Percentiles rank a stretch among this genome's conserved stretches.
Evolutionary conservation across 2,888 invertebrate species (phyloP).

Genomic region (Antheraea assamensis): DNA sequence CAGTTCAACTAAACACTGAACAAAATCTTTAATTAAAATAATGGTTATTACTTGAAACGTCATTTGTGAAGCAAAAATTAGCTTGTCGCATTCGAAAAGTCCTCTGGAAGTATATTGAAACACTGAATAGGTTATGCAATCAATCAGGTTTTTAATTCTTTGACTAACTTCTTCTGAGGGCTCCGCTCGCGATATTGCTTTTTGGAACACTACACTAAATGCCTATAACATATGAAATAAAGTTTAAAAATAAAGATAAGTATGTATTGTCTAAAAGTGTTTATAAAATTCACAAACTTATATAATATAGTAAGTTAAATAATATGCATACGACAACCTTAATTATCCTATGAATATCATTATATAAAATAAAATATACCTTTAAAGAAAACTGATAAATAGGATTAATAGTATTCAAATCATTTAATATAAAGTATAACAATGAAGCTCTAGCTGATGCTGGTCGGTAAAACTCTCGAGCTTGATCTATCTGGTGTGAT

Average conservation of each 20-base stretch:
- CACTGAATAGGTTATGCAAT: constrained; percentile 96
- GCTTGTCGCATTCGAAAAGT: constrained; percentile 97
- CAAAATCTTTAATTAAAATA: constrained; percentile 6
- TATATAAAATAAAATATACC: constrained; percentile 67
- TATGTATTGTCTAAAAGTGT: neutral
- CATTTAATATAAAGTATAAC: constrained; percentile 97
- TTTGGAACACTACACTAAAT: constrained; percentile 98
- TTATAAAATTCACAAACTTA: neutral
- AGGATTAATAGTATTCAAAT: constrained; percentile 97
- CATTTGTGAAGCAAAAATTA: constrained; percentile 98
- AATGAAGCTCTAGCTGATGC: constrained; percentile 96
- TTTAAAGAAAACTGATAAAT: constrained; percentile 98
- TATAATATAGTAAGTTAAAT: neutral
- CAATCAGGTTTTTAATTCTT: constrained; percentile 94
- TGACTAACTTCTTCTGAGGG: constrained; percentile 89
- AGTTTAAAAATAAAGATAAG: neutral
- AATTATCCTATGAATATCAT: neutral
- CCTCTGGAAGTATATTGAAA: constrained; percentile 97
- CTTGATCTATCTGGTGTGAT: constrained; percentile 95
- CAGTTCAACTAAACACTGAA: neutral
- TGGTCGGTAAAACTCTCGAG: constrained; percentile 93
- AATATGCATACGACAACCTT: neutral
- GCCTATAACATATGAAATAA: constrained; percentile 81
- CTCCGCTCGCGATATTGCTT: constrained; percentile 95
- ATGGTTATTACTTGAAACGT: constrained; percentile 89